phyloP scores from a whole-genome alignment of 2,888 invertebrate genomes.

The Eupithecia insigniata region DNA sequence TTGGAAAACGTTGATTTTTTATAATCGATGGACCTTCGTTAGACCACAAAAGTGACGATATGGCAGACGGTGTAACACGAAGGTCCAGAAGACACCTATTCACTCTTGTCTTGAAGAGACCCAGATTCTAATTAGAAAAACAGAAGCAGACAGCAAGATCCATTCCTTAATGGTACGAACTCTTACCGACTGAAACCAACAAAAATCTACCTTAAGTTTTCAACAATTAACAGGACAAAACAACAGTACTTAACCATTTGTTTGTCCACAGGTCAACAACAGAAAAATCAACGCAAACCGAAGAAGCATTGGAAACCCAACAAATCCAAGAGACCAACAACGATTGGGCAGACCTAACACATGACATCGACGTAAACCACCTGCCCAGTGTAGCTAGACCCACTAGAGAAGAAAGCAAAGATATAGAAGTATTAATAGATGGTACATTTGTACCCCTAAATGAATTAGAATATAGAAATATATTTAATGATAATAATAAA shows the following conservation, averaged over 20 bases:
- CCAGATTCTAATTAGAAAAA: no score
- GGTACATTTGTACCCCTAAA: slow-evolving; percentile 61
- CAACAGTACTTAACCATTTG: background rate
- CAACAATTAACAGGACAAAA: no score
- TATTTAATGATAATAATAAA: slow-evolving; percentile 31
- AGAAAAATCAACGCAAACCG: slow-evolving; percentile 12
- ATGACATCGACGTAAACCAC: slow-evolving; percentile 73
- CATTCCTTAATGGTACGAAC: no score
- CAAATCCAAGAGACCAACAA: slow-evolving; percentile 39
- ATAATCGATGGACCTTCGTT: no score
- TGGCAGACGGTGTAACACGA: no score
- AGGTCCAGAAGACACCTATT: no score
- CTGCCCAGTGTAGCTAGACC: slow-evolving; percentile 54
- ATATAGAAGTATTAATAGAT: slow-evolving; percentile 62
- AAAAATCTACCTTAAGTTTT: no score
- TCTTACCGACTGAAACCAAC: background rate
- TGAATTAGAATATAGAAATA: slow-evolving; percentile 43
- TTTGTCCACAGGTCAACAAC: slow-evolving; percentile 33
- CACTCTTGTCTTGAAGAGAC: no score
- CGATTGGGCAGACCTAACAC: slow-evolving; percentile 68
- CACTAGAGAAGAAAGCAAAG: slow-evolving; percentile 56
- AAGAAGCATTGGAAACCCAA: slow-evolving; percentile 20
- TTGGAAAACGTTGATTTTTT: no score
- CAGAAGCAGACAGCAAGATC: no score
- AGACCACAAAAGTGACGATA: no score